These are phyloP conservation scores for Crotalus tigris DNA, from an alignment of 2,113 vertebrate species.

Conservation along the genomic window DNA sequence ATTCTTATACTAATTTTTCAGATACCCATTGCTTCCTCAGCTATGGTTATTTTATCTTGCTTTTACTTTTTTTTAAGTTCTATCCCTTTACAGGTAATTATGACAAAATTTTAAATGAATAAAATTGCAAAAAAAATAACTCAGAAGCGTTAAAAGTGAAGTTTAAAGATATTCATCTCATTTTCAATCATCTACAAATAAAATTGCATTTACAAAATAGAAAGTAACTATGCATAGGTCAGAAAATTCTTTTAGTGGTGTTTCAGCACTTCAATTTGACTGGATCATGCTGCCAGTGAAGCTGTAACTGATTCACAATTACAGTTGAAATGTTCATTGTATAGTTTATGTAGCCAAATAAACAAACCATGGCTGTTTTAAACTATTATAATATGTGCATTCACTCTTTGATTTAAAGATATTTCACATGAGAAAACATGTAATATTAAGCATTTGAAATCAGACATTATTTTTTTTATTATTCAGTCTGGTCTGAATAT, in stretches of 20 bases:
- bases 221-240: background rate
- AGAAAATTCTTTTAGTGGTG: background rate
- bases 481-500: background rate
- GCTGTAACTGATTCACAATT: background rate
- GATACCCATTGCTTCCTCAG: background rate
- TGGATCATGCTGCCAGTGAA: background rate
- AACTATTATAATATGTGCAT: background rate
- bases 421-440: background rate
- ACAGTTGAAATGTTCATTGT: background rate
- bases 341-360: background rate
- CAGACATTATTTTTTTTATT: background rate
- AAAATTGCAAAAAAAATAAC: conserved; percentile 4
- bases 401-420: background rate
- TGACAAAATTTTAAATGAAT: conserved; percentile 27
- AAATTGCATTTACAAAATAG: background rate
- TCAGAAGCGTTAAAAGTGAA: background rate
- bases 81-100: background rate
- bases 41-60: background rate
- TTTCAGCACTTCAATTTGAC: background rate
- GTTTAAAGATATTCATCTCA: background rate
- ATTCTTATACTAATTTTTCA: background rate
- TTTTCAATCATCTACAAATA: background rate
- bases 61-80: background rate
- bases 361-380: background rate
- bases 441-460: background rate